phyloP scores from a whole-genome alignment of 2,797 vertebrate species.

The Neosalanx taihuensis region DNA sequence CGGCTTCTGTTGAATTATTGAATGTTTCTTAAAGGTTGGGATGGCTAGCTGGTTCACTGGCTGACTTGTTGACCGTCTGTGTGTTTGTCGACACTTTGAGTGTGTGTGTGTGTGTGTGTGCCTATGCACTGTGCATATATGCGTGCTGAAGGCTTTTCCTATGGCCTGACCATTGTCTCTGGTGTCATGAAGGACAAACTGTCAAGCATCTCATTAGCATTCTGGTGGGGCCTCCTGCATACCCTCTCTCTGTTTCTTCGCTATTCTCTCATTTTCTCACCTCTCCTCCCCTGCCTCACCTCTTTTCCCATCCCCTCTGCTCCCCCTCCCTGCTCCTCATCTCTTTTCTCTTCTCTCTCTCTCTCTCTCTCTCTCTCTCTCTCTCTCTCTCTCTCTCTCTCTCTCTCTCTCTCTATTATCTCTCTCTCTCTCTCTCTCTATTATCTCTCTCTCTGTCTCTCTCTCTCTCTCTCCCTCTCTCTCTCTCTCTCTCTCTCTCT shows the following conservation, averaged over 20 bases:
- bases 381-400: too few relatives aligned
- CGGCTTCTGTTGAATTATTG: slow-evolving; percentile 64
- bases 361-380: too few relatives aligned
- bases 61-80: neutral
- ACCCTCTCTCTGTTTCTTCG: slow-evolving; percentile 19
- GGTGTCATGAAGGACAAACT: slow-evolving; percentile 75
- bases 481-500: too few relatives aligned
- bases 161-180: slow-evolving; percentile 52
- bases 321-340: too few relatives aligned
- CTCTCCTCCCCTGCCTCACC: neutral
- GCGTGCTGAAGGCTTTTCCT: slow-evolving; percentile 17
- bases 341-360: too few relatives aligned
- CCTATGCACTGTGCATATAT: slow-evolving; percentile 37
- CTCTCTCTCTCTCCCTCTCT: too few relatives aligned
- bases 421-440: neutral
- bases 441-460: neutral
- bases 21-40: slow-evolving; percentile 58
- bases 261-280: neutral
- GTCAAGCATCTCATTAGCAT: slow-evolving; percentile 74
- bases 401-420: neutral
- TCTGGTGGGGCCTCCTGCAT: slow-evolving; percentile 67
- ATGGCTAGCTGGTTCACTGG: slow-evolving; percentile 23
- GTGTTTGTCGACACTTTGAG: neutral
- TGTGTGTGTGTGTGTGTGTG: slow-evolving; percentile 11
- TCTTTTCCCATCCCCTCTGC: too few relatives aligned